phyloP scores from a whole-genome alignment of 2,888 invertebrate species.

The Tipula helvola region DNA sequence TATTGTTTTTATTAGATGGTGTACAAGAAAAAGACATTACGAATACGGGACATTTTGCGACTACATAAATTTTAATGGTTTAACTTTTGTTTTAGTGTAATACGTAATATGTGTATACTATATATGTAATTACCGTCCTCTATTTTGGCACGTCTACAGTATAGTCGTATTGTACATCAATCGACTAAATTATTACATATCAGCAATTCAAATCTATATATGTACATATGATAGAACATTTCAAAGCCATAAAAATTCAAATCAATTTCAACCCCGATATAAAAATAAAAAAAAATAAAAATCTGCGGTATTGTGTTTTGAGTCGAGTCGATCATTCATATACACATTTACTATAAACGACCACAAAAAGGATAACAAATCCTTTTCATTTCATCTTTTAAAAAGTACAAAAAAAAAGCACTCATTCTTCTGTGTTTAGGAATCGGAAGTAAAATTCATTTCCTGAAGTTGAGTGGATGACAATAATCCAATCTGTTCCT shows the following conservation, averaged over 20 bases:
- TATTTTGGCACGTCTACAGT: not conserved
- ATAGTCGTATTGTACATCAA: not conserved
- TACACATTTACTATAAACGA: not conserved
- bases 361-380: not conserved
- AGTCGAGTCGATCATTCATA: not conserved
- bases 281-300: not conserved
- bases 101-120: not conserved
- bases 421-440: not conserved
- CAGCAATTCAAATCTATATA: not conserved
- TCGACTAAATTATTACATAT: not conserved
- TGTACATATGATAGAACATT: not conserved
- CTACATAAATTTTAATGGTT: not conserved
- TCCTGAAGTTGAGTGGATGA: not conserved
- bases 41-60: not conserved
- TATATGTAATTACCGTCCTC: not conserved
- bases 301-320: not conserved
- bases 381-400: not conserved
- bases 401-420: not conserved
- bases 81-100: not conserved
- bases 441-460: not conserved
- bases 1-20: not conserved
- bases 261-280: not conserved
- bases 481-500: not conserved
- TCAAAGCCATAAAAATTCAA: not conserved
- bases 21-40: not conserved